A percentile compares a stretch with the other conserved stretches of the same genome.
Conservation (phyloP, 2,113 vertebrate species). For the Sinocyclocheilus anophthalmus region DNA sequence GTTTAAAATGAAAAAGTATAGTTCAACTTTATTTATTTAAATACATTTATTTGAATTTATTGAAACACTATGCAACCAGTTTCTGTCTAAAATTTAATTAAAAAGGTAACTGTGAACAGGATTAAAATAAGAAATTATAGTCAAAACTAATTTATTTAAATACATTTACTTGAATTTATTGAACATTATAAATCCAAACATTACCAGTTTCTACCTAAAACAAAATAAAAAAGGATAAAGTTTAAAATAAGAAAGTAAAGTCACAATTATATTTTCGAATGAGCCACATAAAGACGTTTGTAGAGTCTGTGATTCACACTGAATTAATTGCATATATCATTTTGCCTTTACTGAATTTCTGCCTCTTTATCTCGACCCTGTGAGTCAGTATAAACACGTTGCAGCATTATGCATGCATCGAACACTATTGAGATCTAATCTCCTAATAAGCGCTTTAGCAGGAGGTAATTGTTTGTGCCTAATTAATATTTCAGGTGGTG, state of each 20-base stretch:
- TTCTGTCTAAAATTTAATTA: not conserved
- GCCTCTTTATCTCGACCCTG: not conserved
- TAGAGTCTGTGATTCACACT: not conserved
- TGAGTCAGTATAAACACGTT: constrained; percentile 1
- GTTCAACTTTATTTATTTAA: no score
- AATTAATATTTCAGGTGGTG: constrained; percentile 41
- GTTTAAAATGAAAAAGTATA: no score
- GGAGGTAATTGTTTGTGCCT: constrained; percentile 32
- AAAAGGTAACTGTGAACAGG: no score
- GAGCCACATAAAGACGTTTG: not conserved
- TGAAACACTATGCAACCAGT: not conserved
- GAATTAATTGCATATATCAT: not conserved
- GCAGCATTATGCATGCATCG: not conserved
- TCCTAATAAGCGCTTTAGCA: constrained; percentile 4
- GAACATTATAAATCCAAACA: no score
- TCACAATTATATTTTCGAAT: not conserved
- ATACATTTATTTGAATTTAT: no score
- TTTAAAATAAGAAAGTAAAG: not conserved
- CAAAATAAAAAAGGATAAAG: not conserved
- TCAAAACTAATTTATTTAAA: no score
- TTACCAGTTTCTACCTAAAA: no score
- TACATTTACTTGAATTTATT: no score
- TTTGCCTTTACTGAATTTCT: not conserved
- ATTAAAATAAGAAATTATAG: no score
- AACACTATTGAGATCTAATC: constrained; percentile 31